These are phyloP conservation scores for Nerophis ophidion DNA, from an alignment of 2,113 vertebrate genomes.

Conservation along the genomic window DNA sequence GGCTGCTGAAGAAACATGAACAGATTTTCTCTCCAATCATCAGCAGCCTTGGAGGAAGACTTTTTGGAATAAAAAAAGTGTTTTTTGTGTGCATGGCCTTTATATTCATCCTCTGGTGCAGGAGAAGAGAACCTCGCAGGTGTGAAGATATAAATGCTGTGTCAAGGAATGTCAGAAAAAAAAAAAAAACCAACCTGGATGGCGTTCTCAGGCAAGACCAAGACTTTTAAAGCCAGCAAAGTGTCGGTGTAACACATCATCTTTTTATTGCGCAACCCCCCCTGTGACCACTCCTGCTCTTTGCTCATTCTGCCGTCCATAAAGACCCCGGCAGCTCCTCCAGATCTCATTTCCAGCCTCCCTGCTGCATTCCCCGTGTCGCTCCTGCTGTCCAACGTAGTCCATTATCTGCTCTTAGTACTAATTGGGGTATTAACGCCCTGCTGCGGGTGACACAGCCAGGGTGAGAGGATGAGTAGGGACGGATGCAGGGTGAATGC, in stretches of 20 bases:
- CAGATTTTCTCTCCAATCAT: not conserved
- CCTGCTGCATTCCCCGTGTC: conserved; percentile 6
- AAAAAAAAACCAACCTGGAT: conserved; percentile 9
- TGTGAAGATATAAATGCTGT: conserved; percentile 25
- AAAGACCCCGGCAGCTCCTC: conserved; percentile 27
- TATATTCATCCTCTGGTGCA: conserved; percentile 7
- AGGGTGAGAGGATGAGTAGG: conserved; percentile 29
- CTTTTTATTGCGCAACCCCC: conserved; percentile 55
- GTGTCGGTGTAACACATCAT: conserved; percentile 51
- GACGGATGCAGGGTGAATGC: conserved; percentile 62
- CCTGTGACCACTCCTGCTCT: conserved; percentile 44
- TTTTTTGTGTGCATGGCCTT: conserved; percentile 24
- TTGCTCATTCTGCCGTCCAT: conserved; percentile 46
- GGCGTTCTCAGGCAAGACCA: conserved; percentile 34
- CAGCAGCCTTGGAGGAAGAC: conserved; percentile 10
- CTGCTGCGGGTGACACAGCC: conserved; percentile 71
- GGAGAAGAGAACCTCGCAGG: conserved; percentile 34
- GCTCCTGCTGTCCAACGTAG: conserved; percentile 68
- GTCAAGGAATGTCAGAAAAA: conserved; percentile 12
- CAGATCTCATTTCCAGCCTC: not conserved
- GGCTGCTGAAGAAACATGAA: conserved; percentile 13
- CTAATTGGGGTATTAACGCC: conserved; percentile 78
- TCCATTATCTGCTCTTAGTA: conserved; percentile 78
- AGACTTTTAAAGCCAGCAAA: conserved; percentile 44
- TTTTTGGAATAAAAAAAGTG: not conserved